Evolutionary conservation across 2,888 invertebrate genomes (phyloP).

Genomic region (Drosophila mulleri): DNA sequence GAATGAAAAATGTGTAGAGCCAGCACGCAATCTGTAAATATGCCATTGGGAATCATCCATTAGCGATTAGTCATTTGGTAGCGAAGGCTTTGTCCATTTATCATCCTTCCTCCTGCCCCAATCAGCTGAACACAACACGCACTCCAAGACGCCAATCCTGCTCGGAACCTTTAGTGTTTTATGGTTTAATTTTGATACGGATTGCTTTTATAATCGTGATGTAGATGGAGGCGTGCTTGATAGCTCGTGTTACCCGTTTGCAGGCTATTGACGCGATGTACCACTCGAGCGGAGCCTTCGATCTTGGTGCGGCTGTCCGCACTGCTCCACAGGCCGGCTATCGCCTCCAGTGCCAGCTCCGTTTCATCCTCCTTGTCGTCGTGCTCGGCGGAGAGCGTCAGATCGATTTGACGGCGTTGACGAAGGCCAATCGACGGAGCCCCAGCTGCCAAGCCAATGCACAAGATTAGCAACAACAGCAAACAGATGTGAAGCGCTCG

Average conservation of each 20-base stretch:
- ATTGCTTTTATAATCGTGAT: constrained; percentile 81
- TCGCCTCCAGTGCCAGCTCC: constrained; percentile 83
- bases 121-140: constrained; percentile 70
- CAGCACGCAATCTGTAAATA: constrained; percentile 48
- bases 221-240: constrained; percentile 83
- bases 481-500: constrained; percentile 55
- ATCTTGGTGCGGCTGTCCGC: constrained; percentile 82
- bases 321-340: constrained; percentile 84
- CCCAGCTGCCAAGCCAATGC: constrained; percentile 17
- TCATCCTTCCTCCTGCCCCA: neutral
- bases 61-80: constrained; percentile 4
- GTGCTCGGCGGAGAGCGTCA: constrained; percentile 83
- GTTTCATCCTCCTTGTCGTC: constrained; percentile 83
- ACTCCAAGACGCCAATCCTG: constrained; percentile 80
- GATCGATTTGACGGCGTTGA: constrained; percentile 82
- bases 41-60: constrained; percentile 15
- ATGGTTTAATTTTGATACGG: constrained; percentile 55
- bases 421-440: constrained; percentile 35
- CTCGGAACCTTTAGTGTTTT: constrained; percentile 60
- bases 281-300: constrained; percentile 83
- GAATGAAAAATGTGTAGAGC: constrained; percentile 7
- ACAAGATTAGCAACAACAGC: constrained; percentile 37
- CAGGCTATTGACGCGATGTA: constrained; percentile 77
- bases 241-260: constrained; percentile 83
- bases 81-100: neutral